Percentiles rank a stretch among this genome's conserved stretches.
These are phyloP conservation scores for Carabus problematicus DNA, from an alignment of 2,888 invertebrate species.

Conservation along the genomic window DNA sequence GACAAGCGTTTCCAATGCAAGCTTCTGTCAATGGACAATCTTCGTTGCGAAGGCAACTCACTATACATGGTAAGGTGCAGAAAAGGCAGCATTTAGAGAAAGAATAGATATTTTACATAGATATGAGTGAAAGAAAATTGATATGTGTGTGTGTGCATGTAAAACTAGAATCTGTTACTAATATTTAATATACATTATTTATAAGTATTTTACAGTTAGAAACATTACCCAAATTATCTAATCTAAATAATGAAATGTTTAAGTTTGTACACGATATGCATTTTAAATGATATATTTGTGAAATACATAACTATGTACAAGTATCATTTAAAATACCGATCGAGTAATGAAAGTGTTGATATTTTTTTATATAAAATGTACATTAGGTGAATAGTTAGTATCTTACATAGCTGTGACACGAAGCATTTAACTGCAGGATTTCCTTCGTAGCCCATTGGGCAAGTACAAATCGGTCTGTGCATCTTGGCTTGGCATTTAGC, in stretches of 20 bases:
- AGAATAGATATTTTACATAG: constrained; percentile 44
- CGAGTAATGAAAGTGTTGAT: too few species aligned
- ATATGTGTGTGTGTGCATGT: constrained; percentile 14
- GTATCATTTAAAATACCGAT: too few species aligned
- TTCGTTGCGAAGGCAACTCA: constrained; percentile 84
- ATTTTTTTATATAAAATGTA: too few species aligned
- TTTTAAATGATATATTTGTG: constrained; percentile 32
- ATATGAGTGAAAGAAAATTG: constrained; percentile 46
- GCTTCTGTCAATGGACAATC: constrained; percentile 87
- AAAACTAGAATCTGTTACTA: constrained; percentile 43
- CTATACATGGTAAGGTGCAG: constrained; percentile 65
- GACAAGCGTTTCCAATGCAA: constrained; percentile 84
- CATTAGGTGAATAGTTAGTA: constrained; percentile 39
- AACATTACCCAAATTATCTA: too few species aligned
- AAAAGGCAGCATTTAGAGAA: constrained; percentile 45
- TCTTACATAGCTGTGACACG: constrained; percentile 79
- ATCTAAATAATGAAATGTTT: constrained; percentile 10
- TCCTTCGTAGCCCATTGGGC: constrained; percentile 81
- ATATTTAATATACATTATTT: constrained; percentile 44
- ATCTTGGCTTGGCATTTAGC: constrained; percentile 82
- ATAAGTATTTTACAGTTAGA: constrained; percentile 42
- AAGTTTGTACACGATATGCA: constrained; percentile 5
- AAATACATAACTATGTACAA: too few species aligned
- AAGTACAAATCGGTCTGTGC: constrained; percentile 84
- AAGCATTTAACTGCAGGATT: constrained; percentile 83